Conservation (phyloP, 2,113 vertebrate species). For the Plotosus lineatus region DNA sequence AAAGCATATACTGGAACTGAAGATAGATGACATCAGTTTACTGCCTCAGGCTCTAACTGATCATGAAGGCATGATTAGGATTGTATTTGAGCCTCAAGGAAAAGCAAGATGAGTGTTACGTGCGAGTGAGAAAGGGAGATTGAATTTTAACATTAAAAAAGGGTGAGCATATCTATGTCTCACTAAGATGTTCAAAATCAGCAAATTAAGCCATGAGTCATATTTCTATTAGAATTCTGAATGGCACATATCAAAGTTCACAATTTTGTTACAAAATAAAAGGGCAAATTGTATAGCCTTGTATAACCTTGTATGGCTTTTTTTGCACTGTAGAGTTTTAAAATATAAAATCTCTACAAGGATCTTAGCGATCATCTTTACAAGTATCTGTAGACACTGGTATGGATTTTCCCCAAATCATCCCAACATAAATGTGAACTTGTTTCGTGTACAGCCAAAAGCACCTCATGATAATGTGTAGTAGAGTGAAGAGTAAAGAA, state of each 20-base stretch:
- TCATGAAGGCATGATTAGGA: not conserved
- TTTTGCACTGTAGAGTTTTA: too few relatives aligned
- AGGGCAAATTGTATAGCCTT: not conserved
- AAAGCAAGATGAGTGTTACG: not conserved
- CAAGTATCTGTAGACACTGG: too few relatives aligned
- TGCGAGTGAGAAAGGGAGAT: not conserved
- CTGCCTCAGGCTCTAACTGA: constrained; percentile 3
- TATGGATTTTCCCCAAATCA: not conserved
- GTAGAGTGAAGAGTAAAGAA: not conserved
- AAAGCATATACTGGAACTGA: not conserved
- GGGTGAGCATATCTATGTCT: not conserved
- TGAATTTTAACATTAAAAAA: not conserved
- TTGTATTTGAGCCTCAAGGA: constrained; percentile 2
- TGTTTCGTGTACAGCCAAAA: not conserved
- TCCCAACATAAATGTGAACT: too few relatives aligned
- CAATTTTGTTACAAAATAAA: not conserved
- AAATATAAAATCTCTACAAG: not conserved
- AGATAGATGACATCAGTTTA: not conserved
- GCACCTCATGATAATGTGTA: not conserved
- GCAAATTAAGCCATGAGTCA: not conserved
- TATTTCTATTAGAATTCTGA: not conserved
- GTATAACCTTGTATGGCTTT: not conserved
- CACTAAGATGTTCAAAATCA: too few relatives aligned
- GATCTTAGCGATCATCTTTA: not conserved
- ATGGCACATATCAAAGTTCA: not conserved